Base-by-base conservation (phyloP, 2,113 vertebrate species). In the Orthonyx spaldingii region DNA sequence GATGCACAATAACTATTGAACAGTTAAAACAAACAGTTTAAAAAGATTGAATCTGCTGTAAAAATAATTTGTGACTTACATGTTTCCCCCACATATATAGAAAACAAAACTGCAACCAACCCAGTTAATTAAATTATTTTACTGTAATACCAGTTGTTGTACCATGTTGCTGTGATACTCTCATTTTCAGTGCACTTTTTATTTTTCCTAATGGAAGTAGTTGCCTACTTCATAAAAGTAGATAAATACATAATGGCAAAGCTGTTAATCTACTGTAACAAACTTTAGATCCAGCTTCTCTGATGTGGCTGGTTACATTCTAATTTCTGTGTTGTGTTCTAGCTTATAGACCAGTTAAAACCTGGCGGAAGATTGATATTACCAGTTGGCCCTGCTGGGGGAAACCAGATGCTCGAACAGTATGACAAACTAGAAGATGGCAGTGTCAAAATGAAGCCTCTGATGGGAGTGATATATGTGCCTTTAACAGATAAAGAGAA, bases 391-490 rank as follows among this genome's bases (percentile, higher is more conserved):
- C 99, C 99, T 28, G 99, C 99, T 11, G 99, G 99, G 63, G 99
- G 99, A 79, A 99, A 99, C 98, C 99, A 99, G 96, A 99, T 99
- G 99, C 97, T 99, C 97, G 99, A 99, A 98, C 99, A 99, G 97
- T 99, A 99, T 35, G 99, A 99, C 97, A 99, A 99, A 97, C 93
- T 99, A 97, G 99, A 99, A 94, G 99, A 99, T 59, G 99, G 99
- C 98, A 99, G 99, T 98, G 99, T 98, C 98, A 99, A 99, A 98
- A 99, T 99, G 99, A 99, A 99, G 92, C 98, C 99, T 97, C 98
- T 99, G 98, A 99, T 99, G 99, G 99, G 99, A 97, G 99, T 99
- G 98, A 99, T 99, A 98, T 99, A 99, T 97, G 99, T 99, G 99
- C 99, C 99, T 99, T 99, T 99, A 99, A 99, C 99, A 99, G 99